Conservation (phyloP, 2,888 invertebrate genomes). For the Tetrapedia diversipes region DNA sequence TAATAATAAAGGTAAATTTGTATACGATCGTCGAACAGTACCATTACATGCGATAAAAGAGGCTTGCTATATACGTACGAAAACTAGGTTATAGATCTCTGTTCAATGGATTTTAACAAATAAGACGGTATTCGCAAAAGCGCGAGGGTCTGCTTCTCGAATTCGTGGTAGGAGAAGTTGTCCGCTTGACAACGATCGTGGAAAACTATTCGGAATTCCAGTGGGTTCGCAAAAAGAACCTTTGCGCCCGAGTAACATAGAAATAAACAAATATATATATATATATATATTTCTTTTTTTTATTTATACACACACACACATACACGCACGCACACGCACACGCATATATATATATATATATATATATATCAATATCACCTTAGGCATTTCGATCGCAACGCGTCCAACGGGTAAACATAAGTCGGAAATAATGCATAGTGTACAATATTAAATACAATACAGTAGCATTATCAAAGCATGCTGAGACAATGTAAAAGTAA, state of each 20-base stretch:
- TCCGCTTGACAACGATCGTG: neutral
- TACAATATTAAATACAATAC: slow-evolving; percentile 68
- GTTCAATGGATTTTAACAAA: neutral
- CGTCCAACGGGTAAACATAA: slow-evolving; percentile 72
- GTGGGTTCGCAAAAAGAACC: slow-evolving; percentile 5
- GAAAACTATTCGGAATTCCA: fast-evolving
- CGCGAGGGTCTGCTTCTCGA: neutral
- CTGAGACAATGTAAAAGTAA: slow-evolving; percentile 77
- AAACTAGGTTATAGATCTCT: slow-evolving; percentile 13
- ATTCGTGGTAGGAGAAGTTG: neutral
- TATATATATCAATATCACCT: slow-evolving; percentile 20
- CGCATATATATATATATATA: slow-evolving; percentile 18
- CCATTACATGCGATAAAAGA: slow-evolving; percentile 31
- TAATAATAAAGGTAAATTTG: slow-evolving; percentile 1
- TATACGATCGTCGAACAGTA: slow-evolving; percentile 33
- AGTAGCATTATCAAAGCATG: slow-evolving; percentile 78
- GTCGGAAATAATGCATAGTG: slow-evolving; percentile 59
- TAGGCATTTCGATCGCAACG: slow-evolving; percentile 53
- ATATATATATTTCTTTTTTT: too few species aligned
- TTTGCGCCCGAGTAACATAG: slow-evolving; percentile 13
- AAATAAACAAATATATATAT: too few species aligned
- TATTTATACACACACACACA: too few species aligned
- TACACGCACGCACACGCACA: too few species aligned
- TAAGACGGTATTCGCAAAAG: neutral
- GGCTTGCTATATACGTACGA: slow-evolving; percentile 31